Conservation (phyloP, 2,797 vertebrate species). For the Pseudochaenichthys georgianus region DNA sequence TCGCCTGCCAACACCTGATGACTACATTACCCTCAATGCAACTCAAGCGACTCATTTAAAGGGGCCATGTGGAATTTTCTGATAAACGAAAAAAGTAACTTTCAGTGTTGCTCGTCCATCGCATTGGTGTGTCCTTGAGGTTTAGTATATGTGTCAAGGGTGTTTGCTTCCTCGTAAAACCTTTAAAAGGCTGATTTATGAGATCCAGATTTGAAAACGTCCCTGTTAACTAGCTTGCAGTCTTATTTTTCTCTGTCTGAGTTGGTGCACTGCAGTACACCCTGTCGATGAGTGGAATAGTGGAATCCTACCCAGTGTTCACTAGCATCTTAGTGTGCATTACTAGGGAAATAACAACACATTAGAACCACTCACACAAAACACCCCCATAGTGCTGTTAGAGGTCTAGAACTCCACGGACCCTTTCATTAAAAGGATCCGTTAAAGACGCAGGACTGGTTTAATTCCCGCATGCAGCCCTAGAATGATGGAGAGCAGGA, state of each 20-base stretch:
- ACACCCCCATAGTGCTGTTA: neutral
- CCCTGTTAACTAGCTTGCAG: neutral
- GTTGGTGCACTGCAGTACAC: neutral
- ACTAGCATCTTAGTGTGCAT: neutral
- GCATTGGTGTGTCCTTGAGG: no score
- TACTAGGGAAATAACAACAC: neutral
- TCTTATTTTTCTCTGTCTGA: no score
- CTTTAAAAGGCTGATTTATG: no score
- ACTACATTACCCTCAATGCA: no score
- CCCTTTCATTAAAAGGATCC: conserved; percentile 34
- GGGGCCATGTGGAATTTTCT: neutral
- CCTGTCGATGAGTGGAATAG: neutral
- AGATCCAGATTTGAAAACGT: neutral
- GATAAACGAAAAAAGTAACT: neutral
- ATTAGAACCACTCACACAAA: neutral
- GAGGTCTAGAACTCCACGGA: neutral
- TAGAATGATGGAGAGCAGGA: conserved; percentile 5
- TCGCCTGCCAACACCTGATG: no score
- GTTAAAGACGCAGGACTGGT: conserved; percentile 1
- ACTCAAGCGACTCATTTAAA: no score
- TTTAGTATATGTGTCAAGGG: no score
- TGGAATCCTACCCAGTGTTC: no score
- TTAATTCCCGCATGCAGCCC: conserved; percentile 13
- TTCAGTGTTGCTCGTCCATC: neutral
- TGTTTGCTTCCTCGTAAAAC: neutral